Base-by-base conservation (phyloP, 2,113 vertebrate species). In the Monarcha castaneiventris region DNA sequence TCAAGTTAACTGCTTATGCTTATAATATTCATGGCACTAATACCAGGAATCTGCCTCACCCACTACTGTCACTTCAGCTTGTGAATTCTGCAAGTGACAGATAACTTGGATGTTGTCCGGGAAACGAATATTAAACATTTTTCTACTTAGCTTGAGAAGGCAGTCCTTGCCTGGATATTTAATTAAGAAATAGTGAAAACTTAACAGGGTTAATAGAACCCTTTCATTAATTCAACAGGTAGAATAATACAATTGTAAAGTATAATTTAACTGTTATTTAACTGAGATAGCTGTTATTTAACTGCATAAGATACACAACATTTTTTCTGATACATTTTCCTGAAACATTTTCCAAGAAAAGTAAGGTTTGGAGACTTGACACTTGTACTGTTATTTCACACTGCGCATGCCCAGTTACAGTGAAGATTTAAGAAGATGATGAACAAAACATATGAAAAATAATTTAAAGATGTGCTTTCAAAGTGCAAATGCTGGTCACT, bases 231-330 rank as follows among this genome's bases (percentile, higher is more conserved):
- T 51, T 41, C 4, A 52, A 30, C 9, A 35, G 48, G 3, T 13
- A n/a, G 17, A 7, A 32, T n/a, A 67, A 30, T 16, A 52, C 8
- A 37, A 12, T 16, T 76, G 18, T 48, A 35, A 95, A 84, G 6
- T 26, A 33, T 25, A 32, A n/a, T 48, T 43, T 51, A 51, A 21
- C 11, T 15, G 22, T 20, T 62, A 61, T 68, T 54, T 61, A 48
- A 68, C 5, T 3, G 26, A 71, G 15, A 61, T 13, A 52, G 18
- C 27, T 13, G 10, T 48, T 61, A 17, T 41, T 48, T 62, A 15
- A 41, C 21, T 48, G 37, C 30, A 12, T 27, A n/a, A 37, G 6
- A 51, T 16, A 18, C 0, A 20, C 10, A 78, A 41, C 0, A 16
- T 44, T 77, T 68, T 69, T 77, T 39, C 44, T n/a, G 30, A 49